Conservation (phyloP, 2,113 vertebrate species). For the Rhombomys opimus region DNA sequence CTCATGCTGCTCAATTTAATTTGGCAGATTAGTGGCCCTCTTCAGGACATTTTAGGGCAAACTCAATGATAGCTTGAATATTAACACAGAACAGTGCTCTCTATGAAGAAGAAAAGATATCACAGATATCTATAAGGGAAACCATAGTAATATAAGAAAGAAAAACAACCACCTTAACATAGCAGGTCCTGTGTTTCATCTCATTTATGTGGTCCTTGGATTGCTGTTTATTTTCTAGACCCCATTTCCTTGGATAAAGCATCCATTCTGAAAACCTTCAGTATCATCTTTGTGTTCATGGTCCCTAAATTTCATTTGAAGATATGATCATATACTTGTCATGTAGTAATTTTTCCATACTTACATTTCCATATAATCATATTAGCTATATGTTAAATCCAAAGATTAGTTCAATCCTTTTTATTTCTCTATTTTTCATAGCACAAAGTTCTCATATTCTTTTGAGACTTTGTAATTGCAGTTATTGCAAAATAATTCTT, state of each 20-base stretch:
- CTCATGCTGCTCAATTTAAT: background rate
- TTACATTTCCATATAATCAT: background rate
- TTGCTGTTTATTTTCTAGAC: background rate
- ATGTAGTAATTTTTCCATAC: background rate
- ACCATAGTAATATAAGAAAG: background rate
- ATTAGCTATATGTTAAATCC: background rate
- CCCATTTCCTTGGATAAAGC: too few relatives aligned
- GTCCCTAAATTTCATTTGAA: background rate
- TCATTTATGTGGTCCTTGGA: background rate
- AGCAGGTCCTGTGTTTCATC: accelerated
- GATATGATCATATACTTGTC: background rate
- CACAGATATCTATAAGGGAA: background rate
- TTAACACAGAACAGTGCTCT: background rate
- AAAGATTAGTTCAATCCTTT: background rate
- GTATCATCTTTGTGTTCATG: background rate
- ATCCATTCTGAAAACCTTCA: background rate
- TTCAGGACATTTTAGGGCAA: background rate
- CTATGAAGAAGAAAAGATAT: background rate
- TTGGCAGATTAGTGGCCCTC: background rate
- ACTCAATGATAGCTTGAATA: background rate
- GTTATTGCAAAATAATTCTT: background rate
- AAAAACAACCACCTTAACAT: accelerated
- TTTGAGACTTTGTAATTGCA: background rate
- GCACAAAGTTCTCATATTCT: background rate
- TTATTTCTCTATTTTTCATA: background rate